Evolutionary conservation across 2,797 vertebrate genomes (phyloP).

Genomic region (Myiothlypis chrysogaster): DNA sequence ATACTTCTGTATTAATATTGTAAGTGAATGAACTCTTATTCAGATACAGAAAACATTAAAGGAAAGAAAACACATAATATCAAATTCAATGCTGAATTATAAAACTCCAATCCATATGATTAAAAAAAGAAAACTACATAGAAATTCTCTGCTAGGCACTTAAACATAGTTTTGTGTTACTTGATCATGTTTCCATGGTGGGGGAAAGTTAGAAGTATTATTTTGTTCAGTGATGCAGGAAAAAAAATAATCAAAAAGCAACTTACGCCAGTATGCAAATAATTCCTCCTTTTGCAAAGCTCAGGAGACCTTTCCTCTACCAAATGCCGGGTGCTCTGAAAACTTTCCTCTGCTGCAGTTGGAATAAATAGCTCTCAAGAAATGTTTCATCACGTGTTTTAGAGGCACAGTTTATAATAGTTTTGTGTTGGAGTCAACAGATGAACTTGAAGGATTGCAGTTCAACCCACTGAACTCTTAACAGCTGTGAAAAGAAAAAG

Average conservation of each 20-base stretch:
- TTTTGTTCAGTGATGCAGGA: conserved; percentile 69
- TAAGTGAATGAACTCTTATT: background rate
- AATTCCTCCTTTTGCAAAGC: conserved; percentile 34
- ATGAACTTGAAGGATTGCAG: conserved; percentile 69
- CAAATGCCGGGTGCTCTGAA: conserved; percentile 68
- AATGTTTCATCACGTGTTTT: conserved; percentile 77
- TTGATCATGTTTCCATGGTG: background rate
- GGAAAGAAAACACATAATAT: background rate
- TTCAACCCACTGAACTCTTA: conserved; percentile 72
- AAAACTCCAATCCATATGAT: background rate
- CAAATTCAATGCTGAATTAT: background rate
- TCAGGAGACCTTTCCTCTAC: conserved; percentile 45
- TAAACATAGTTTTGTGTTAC: background rate
- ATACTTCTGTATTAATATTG: background rate
- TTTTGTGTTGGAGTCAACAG: conserved; percentile 71
- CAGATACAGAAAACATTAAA: background rate
- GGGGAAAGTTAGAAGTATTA: background rate
- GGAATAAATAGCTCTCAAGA: conserved; percentile 79
- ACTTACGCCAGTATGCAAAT: conserved; percentile 69
- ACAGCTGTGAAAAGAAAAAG: conserved; percentile 69
- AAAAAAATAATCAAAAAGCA: background rate
- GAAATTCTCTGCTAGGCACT: background rate
- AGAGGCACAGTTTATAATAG: conserved; percentile 77
- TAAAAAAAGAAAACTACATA: background rate
- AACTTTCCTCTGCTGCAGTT: conserved; percentile 59